Conservation (phyloP, 2,888 invertebrate genomes). For the Allacma fusca region DNA sequence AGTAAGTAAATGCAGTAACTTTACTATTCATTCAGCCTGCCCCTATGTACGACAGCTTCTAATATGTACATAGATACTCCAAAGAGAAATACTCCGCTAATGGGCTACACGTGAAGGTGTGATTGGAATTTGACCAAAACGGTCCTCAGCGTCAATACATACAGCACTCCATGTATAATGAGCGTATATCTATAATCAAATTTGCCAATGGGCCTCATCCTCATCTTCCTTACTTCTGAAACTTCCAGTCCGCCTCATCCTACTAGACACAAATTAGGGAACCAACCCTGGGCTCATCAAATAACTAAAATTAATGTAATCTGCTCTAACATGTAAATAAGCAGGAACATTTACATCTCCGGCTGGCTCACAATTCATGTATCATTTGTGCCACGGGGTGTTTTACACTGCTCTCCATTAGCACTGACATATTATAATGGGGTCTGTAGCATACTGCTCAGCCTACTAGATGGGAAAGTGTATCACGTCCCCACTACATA, state of each 20-base stretch:
- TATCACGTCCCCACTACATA: no score
- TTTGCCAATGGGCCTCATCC: background rate
- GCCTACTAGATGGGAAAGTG: no score
- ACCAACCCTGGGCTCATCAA: background rate
- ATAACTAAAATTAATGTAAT: background rate
- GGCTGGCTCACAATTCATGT: no score
- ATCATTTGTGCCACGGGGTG: no score
- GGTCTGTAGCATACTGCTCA: no score
- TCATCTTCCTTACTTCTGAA: background rate
- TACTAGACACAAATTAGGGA: background rate
- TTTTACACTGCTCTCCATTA: no score
- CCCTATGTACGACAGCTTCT: constrained; percentile 22
- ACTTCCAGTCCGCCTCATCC: background rate
- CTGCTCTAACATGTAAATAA: background rate
- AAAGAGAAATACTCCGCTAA: constrained; percentile 30
- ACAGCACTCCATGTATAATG: background rate
- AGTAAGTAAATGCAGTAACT: no score
- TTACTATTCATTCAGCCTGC: no score
- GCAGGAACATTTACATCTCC: background rate
- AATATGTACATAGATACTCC: background rate
- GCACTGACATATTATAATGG: no score
- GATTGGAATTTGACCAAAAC: constrained; percentile 42
- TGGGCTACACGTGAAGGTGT: constrained; percentile 43
- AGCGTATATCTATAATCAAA: background rate
- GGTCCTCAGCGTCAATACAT: background rate